Evolutionary conservation across 1,140 invertebrate species (phyloP).

Genomic region (Pseudomyrmex concolor): DNA sequence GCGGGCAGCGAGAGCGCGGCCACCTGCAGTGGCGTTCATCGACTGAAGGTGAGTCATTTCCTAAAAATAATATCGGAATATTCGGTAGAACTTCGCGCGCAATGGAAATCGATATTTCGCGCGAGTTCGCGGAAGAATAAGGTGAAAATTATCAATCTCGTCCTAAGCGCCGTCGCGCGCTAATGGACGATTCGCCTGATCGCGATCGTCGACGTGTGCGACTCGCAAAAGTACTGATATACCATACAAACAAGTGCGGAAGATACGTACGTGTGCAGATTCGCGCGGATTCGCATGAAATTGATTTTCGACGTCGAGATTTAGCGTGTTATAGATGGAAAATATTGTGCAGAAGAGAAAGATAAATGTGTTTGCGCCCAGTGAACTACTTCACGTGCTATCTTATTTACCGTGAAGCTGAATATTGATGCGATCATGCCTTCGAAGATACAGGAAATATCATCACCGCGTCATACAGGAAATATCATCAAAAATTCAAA

Average conservation of each 20-base stretch:
- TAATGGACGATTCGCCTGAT: slow-evolving; percentile 39
- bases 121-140: slow-evolving; percentile 22
- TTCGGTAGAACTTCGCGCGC: slow-evolving; percentile 32
- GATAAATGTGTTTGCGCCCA: background rate
- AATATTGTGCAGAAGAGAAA: background rate
- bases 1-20: slow-evolving; percentile 80
- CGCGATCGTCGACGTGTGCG: slow-evolving; percentile 3
- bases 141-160: slow-evolving; percentile 48
- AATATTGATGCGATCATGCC: slow-evolving; percentile 11
- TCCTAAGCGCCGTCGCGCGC: slow-evolving; percentile 27
- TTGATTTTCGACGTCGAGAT: slow-evolving; percentile 10
- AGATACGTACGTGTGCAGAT: background rate
- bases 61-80: slow-evolving; percentile 65
- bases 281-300: background rate
- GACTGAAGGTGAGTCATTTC: slow-evolving; percentile 79
- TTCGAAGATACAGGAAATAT: slow-evolving; percentile 13
- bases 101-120: slow-evolving; percentile 59
- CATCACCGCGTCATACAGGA: slow-evolving; percentile 5
- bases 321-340: background rate
- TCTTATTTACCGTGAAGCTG: background rate
- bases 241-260: background rate
- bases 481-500: slow-evolving; percentile 14
- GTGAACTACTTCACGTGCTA: background rate
- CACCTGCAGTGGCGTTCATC: slow-evolving; percentile 79
- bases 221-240: background rate